Evolutionary conservation across 1,140 invertebrate genomes (phyloP).

Genomic region (Listronotus bonariensis): DNA sequence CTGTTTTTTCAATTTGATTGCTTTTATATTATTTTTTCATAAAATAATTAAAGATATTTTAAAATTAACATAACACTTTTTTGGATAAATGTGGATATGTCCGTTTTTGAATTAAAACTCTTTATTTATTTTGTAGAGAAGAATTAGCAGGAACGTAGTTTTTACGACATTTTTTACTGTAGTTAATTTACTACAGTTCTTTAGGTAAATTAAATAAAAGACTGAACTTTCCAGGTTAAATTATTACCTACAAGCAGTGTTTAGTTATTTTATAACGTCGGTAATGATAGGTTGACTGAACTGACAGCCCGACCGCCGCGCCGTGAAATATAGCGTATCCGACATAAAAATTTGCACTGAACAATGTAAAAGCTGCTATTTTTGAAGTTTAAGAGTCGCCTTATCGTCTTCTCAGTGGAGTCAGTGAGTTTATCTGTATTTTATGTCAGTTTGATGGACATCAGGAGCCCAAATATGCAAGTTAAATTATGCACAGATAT

Average conservation of each 20-base stretch:
- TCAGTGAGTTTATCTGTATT: neutral
- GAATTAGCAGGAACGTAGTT: too few relatives aligned
- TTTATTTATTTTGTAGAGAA: too few relatives aligned
- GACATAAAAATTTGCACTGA: constrained; percentile 3
- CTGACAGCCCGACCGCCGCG: constrained; percentile 8
- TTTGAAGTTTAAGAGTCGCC: constrained; percentile 6
- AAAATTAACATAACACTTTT: too few relatives aligned
- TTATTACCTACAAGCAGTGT: constrained; percentile 43
- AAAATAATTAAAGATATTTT: too few relatives aligned
- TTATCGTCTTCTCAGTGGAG: neutral
- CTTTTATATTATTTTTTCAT: too few relatives aligned
- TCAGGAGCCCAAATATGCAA: too few relatives aligned
- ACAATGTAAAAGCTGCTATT: constrained; percentile 12
- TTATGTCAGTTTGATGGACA: neutral
- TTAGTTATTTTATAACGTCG: constrained; percentile 45
- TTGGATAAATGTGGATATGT: too few relatives aligned
- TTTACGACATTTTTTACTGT: too few relatives aligned
- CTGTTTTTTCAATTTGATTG: too few relatives aligned
- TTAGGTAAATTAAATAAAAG: constrained; percentile 44
- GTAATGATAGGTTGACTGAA: constrained; percentile 44
- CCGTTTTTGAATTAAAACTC: too few relatives aligned
- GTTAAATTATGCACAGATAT: too few relatives aligned
- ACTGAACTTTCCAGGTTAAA: constrained; percentile 39
- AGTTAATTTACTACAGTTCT: neutral
- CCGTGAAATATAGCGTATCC: constrained; percentile 13